These are phyloP conservation scores for Julus scanicus DNA, from an alignment of 2,888 invertebrate genomes.

Conservation along the genomic window DNA sequence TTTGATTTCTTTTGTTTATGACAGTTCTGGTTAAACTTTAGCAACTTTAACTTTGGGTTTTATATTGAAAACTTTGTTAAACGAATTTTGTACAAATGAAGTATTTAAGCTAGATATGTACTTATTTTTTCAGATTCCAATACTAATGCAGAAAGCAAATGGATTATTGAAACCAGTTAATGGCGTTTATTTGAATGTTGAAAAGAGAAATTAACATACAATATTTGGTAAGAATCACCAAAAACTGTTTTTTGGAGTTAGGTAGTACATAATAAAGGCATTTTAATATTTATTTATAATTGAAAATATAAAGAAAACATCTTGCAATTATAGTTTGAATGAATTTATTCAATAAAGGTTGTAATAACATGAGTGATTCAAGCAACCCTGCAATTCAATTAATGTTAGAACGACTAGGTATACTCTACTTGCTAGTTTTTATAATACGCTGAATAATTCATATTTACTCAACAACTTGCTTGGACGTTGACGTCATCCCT, in stretches of 20 bases:
- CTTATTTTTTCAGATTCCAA: slow-evolving; percentile 44
- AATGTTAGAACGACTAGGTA: too few species aligned
- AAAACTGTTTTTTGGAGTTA: background rate
- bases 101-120: too few species aligned
- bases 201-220: background rate
- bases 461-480: too few species aligned
- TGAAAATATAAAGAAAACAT: background rate
- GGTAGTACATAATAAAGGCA: background rate
- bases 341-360: background rate
- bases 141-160: slow-evolving; percentile 38
- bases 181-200: slow-evolving; percentile 40
- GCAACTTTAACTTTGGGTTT: too few species aligned
- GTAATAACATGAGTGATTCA: background rate
- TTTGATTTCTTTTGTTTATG: too few species aligned
- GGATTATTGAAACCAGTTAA: slow-evolving; percentile 48
- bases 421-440: too few species aligned
- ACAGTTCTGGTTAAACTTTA: too few species aligned
- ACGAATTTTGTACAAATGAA: too few species aligned
- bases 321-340: background rate
- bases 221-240: background rate
- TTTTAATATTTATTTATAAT: background rate
- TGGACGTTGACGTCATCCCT: too few species aligned
- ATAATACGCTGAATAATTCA: too few species aligned
- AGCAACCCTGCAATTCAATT: background rate
- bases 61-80: too few species aligned